Percentiles rank a stretch among this genome's conserved stretches.
phyloP scores from a whole-genome alignment of 1,140 invertebrate genomes.

The Diabrotica undecimpunctata region DNA sequence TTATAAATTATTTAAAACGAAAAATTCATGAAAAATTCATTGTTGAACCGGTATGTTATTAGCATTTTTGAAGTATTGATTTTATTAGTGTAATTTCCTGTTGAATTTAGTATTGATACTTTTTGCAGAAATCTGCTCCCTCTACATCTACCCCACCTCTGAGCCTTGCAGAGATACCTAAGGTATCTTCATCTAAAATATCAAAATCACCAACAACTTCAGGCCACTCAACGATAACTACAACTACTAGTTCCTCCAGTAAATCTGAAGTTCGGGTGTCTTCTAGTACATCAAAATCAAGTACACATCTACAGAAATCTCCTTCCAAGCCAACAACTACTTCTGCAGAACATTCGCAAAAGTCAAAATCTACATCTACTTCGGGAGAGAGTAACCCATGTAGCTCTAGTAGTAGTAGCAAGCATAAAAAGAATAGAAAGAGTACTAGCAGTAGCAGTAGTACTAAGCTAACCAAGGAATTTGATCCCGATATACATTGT shows the following conservation, averaged over 20 bases:
- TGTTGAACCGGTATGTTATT: too few species aligned
- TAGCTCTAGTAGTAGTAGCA: conserved; percentile 19
- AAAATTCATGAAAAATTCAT: too few species aligned
- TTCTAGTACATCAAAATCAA: conserved; percentile 22
- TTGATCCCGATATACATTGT: conserved; percentile 39
- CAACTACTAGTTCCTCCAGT: conserved; percentile 15
- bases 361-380: conserved; percentile 8
- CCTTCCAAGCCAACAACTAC: conserved; percentile 10
- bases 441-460: conserved; percentile 24
- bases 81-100: too few species aligned
- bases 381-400: conserved; percentile 16
- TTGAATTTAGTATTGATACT: not conserved
- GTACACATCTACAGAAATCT: conserved; percentile 17
- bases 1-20: too few species aligned
- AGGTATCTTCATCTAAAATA: conserved; percentile 24
- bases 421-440: conserved; percentile 23
- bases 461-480: conserved; percentile 30
- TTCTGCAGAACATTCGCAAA: conserved; percentile 17
- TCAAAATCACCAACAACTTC: conserved; percentile 19
- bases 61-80: too few species aligned
- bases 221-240: conserved; percentile 5
- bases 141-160: conserved; percentile 13
- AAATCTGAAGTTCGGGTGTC: conserved; percentile 26
- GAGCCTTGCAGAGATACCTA: conserved; percentile 22
- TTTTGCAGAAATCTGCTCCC: conserved; percentile 29